Base-by-base conservation (phyloP, 2,797 vertebrate genomes). In the Channa striata region DNA sequence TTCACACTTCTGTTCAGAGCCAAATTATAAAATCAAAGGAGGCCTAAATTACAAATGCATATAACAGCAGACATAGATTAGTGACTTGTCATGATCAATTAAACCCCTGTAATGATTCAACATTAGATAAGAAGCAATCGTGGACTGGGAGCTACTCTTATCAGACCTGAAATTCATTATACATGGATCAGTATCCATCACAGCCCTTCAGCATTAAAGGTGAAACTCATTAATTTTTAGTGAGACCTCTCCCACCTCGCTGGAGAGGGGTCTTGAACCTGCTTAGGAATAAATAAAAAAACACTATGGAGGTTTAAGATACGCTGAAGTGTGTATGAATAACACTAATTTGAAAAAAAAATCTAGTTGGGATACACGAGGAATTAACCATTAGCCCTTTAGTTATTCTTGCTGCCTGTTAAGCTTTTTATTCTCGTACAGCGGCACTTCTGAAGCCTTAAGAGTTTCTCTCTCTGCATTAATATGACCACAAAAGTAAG, bases 91-190 rank as follows among this genome's bases (percentile, higher is more conserved):
- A 36, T 48, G 68, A 78, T 71, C 54, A 78, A 80, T 85, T 79
- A 82, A 84, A 69, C 17, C 49, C n/a, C 23, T 43, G 60, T 59
- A 74, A 82, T 14, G 23, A 77, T 73, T 86, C 71, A 79, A 83
- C 63, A 87, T 87, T 81, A 43, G 30, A 72, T 68, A 84, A 93
- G 88, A 90, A 73, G 83, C 74, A 85, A 80, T 91, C 91, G 89
- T 72, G 72, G 85, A 92, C 82, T 37, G 68, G 85, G 75, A 73
- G 59, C 72, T 52, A 74, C 85, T 63, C 81, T 89, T 72, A 84
- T 87, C 83, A 70, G 3, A 1, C 82, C 76, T 84, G 84, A 83
- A 74, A 84, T 72, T 81, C 83, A 89, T 91, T 89, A 93, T 43
- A 76, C 64, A 85, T 69, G 88, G 89, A 88, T 69, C 91, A 88